Conservation (phyloP, 1,140 invertebrate genomes). For the Venustaconcha ellipsiformis region DNA sequence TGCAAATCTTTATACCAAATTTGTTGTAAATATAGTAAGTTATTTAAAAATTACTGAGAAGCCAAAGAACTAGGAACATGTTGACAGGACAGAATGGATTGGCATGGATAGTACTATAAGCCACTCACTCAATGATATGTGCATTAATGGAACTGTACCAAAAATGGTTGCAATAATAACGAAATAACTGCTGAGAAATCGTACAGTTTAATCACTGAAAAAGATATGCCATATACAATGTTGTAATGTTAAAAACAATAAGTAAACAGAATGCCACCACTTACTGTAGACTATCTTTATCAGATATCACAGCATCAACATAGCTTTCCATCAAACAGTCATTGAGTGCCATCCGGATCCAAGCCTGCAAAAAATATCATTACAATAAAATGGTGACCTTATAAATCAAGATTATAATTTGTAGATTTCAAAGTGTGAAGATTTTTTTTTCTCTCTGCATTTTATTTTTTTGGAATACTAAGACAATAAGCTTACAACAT, state of each 20-base stretch:
- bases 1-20: too few species aligned
- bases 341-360: constrained; percentile 89
- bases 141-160: too few species aligned
- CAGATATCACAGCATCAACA: constrained; percentile 80
- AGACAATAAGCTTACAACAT: background rate
- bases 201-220: background rate
- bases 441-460: background rate
- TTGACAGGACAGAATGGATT: too few species aligned
- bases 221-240: background rate
- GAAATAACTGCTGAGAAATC: too few species aligned
- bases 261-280: constrained; percentile 14
- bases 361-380: constrained; percentile 71
- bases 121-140: too few species aligned
- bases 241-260: background rate
- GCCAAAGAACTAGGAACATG: too few species aligned
- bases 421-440: background rate
- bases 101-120: too few species aligned
- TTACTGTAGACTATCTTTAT: constrained; percentile 75
- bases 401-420: background rate
- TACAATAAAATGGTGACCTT: background rate
- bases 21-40: too few species aligned
- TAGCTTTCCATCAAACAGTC: constrained; percentile 90
- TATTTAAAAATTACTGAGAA: too few species aligned
- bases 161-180: too few species aligned
- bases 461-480: background rate